A percentile compares a stretch with the other conserved stretches of the same genome.
phyloP scores from a whole-genome alignment of 2,888 invertebrate genomes.

The Cosmia pyralina region DNA sequence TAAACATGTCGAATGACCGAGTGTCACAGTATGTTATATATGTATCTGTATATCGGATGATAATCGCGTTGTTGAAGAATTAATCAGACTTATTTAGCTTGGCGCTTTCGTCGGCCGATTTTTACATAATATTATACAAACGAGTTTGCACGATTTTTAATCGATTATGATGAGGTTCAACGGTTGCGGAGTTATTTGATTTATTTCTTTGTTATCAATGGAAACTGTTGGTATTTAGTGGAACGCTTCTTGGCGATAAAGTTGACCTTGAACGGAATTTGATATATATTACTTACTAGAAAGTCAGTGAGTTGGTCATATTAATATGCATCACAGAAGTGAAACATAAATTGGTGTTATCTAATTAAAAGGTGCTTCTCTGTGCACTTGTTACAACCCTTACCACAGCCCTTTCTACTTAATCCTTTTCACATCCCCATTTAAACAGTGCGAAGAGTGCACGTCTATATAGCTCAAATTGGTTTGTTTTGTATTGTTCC shows the following conservation, averaged over 20 bases:
- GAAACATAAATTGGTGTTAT: not conserved
- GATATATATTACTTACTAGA: not conserved
- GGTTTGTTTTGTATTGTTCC: too few species aligned
- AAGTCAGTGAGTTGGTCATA: not conserved
- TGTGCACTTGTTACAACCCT: not conserved
- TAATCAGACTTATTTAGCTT: constrained; percentile 68
- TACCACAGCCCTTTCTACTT: too few species aligned
- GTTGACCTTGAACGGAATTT: constrained; percentile 1
- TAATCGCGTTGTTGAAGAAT: constrained; percentile 73
- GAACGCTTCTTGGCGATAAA: not conserved
- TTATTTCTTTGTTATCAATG: constrained; percentile 35
- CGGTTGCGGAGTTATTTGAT: constrained; percentile 39
- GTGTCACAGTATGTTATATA: constrained; percentile 63
- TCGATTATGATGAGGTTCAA: constrained; percentile 41
- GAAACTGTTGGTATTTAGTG: not conserved
- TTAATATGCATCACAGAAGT: not conserved
- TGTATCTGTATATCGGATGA: constrained; percentile 71
- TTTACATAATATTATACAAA: constrained; percentile 54
- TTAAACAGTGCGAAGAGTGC: too few species aligned
- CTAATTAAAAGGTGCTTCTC: not conserved
- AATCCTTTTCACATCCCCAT: not conserved
- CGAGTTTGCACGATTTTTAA: constrained; percentile 42
- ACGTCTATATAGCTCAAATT: too few species aligned
- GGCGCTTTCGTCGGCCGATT: constrained; percentile 49
- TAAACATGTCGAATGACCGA: constrained; percentile 76